Percentiles rank a stretch among this genome's conserved stretches.
Conservation (phyloP, 2,797 vertebrate genomes). For the Carduelis carduelis region DNA sequence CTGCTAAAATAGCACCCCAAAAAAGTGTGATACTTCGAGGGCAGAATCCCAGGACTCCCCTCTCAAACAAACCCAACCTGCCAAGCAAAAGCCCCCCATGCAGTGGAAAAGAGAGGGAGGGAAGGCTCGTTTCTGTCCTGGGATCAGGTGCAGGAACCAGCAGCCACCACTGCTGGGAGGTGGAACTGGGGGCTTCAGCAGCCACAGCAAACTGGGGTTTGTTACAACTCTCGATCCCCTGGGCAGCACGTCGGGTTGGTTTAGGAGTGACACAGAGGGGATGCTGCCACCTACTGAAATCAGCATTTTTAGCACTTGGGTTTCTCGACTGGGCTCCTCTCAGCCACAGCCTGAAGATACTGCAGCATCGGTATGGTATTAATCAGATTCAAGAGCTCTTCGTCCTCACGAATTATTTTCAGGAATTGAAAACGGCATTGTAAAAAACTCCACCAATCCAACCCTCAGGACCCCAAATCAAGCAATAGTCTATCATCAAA, state of each 20-base stretch:
- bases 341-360: neutral
- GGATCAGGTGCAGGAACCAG: neutral
- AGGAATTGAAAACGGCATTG: neutral
- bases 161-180: neutral
- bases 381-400: neutral
- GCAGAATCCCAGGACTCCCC: neutral
- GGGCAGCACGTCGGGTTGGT: neutral
- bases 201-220: neutral
- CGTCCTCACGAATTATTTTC: neutral
- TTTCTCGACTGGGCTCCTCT: neutral
- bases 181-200: neutral
- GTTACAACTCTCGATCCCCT: neutral
- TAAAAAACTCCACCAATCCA: neutral
- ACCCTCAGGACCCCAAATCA: neutral
- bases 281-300: conserved; percentile 65
- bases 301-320: neutral
- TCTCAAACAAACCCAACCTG: neutral
- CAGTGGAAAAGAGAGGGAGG: neutral
- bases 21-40: neutral
- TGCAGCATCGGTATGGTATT: neutral
- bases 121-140: neutral
- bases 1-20: neutral
- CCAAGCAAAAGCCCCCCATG: neutral
- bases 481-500: neutral
- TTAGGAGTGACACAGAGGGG: conserved; percentile 19